These are phyloP conservation scores for Oreohelix idahoensis DNA, from an alignment of 1,140 invertebrate genomes.

Conservation along the genomic window DNA sequence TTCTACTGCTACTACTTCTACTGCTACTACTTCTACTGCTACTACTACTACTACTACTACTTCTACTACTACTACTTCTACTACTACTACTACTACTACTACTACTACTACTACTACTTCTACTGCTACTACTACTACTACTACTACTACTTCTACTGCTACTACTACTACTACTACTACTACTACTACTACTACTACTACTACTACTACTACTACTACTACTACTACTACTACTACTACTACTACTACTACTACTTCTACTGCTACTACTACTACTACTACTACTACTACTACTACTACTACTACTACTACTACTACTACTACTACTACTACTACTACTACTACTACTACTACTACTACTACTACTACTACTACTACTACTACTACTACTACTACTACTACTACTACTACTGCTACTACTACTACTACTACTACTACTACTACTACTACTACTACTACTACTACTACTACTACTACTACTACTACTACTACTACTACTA, in stretches of 20 bases:
- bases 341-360: too few relatives aligned
- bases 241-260: constrained; percentile 24
- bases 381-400: too few relatives aligned
- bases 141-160: not conserved
- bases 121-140: constrained; percentile 9
- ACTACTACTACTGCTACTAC: too few relatives aligned
- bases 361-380: too few relatives aligned
- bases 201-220: constrained; percentile 14
- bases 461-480: too few relatives aligned
- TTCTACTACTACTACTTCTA: not conserved
- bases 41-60: constrained; percentile 33
- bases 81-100: not conserved
- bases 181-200: constrained; percentile 20
- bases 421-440: too few relatives aligned
- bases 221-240: constrained; percentile 24
- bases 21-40: not conserved
- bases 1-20: constrained; percentile 1
- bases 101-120: not conserved
- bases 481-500: too few relatives aligned
- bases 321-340: too few relatives aligned
- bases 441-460: too few relatives aligned
- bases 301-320: too few relatives aligned
- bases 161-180: constrained; percentile 13
- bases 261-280: not conserved
- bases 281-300: too few relatives aligned